Base-by-base conservation (phyloP, 2,113 vertebrate species). In the Nannobrachium achirus region DNA sequence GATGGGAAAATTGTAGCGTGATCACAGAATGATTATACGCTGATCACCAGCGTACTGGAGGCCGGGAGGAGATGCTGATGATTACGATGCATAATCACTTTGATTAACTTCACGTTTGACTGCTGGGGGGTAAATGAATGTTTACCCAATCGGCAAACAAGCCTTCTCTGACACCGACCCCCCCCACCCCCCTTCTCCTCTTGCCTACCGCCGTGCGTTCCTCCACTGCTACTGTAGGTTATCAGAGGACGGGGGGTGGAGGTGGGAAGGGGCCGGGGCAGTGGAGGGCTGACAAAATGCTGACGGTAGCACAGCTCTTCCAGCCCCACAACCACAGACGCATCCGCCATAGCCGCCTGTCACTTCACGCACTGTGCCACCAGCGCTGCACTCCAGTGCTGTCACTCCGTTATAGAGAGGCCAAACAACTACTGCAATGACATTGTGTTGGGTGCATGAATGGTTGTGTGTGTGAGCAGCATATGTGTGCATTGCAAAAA, bases 101-200 rank as follows among this genome's bases (percentile, higher is more conserved):
- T 91, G 85, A 92, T 92, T 90, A 89, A 89, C 82, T 88, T 86
- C 83, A 88, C 78, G 72, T 90, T 85, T 86, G 83, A 84, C 71
- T 87, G 80, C 83, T 75, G 85, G 86, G 80, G 25, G 79, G 86
- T 87, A 91, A 91, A 93, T 87, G 56, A 91, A 81, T 90, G 84
- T 91, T 92, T 90, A 91, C 68, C 80, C 85, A 80, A 74, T 86
- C 46, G 65, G 71, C 83, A 90, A 91, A 91, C 87, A 85, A 88
- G 81, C 76, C 16, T 56, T 67, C 68, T 41, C 62, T 39, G 61
- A 10, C 20, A 33, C 8, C 19, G 53, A 25, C 39, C 0, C 63
- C 6, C 19, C 38, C 55, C 20, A 66, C 65, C 53, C 56, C 56
- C 16, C 60, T 4, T 3, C 56, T 15, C 56, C 63, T 0, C 16